These are phyloP conservation scores for Glareola pratincola DNA, from an alignment of 2,113 vertebrate species.

Conservation along the genomic window DNA sequence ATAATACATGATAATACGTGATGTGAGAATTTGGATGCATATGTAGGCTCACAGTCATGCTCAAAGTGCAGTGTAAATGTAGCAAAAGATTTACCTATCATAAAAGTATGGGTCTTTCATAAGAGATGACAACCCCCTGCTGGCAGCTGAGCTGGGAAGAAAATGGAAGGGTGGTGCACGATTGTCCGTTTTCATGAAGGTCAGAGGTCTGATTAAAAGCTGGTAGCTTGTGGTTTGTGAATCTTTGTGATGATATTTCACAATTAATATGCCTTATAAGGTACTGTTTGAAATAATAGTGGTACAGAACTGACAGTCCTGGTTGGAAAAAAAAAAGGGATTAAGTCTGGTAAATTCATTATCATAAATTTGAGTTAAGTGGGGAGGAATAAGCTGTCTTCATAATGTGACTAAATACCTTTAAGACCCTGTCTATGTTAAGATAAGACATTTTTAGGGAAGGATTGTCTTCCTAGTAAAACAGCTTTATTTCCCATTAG, in stretches of 20 bases:
- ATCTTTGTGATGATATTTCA: not conserved
- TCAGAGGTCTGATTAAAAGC: not conserved
- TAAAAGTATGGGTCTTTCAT: not conserved
- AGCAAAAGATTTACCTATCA: not conserved
- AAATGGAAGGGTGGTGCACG: not conserved
- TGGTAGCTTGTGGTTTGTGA: not conserved
- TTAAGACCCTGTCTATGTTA: not conserved
- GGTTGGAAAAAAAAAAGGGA: not conserved
- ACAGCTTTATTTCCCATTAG: not conserved
- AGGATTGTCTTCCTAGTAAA: not conserved
- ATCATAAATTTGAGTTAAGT: not conserved
- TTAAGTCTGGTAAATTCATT: not conserved
- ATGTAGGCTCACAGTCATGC: not conserved
- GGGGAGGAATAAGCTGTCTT: not conserved
- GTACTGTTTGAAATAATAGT: not conserved
- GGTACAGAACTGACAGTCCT: not conserved
- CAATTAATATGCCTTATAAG: not conserved
- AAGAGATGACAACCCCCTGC: not conserved
- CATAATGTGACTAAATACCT: not conserved
- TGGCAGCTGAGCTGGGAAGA: not conserved
- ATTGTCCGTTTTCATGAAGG: not conserved
- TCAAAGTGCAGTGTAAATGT: not conserved
- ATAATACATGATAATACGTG: rapidly evolving
- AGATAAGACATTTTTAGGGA: not conserved
- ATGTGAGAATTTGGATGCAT: not conserved